A percentile compares a stretch with the other conserved stretches of the same genome.
These are phyloP conservation scores for Symphodus melops DNA, from an alignment of 2,113 vertebrate genomes.

Conservation along the genomic window DNA sequence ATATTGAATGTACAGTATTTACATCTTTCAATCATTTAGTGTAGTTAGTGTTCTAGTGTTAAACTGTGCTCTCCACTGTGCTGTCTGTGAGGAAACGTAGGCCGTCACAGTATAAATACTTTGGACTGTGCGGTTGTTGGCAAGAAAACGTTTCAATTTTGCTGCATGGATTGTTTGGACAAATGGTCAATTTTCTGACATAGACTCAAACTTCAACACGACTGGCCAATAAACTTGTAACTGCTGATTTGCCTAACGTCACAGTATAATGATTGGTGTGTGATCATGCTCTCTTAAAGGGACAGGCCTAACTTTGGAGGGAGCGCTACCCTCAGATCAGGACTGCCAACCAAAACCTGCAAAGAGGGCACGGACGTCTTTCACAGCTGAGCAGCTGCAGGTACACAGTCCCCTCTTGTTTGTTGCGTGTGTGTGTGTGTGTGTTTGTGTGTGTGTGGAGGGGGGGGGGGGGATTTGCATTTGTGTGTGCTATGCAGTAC, in stretches of 20 bases:
- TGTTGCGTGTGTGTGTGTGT: conserved; percentile 5
- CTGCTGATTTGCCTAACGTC: not conserved
- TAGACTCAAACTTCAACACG: not conserved
- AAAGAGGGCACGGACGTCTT: conserved; percentile 94
- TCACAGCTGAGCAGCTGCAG: conserved; percentile 95
- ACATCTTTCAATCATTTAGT: not conserved
- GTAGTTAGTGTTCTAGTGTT: not conserved
- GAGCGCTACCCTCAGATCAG: conserved; percentile 93
- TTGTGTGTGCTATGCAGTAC: not conserved
- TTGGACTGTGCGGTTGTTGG: conserved; percentile 27
- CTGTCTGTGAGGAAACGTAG: not conserved
- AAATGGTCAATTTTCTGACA: conserved; percentile 7
- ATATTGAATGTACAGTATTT: not conserved
- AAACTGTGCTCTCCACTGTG: not conserved
- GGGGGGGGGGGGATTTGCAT: too few species aligned
- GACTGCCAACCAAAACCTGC: conserved; percentile 95
- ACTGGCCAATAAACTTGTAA: conserved; percentile 7
- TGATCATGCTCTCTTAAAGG: conserved; percentile 74
- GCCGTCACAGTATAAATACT: conserved; percentile 31
- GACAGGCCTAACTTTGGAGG: conserved; percentile 91
- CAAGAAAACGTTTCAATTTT: conserved; percentile 37
- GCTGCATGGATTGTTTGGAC: conserved; percentile 28
- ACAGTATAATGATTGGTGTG: not conserved
- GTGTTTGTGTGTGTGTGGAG: conserved; percentile 13
- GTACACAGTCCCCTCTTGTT: conserved; percentile 52